Percentiles rank a stretch among this genome's conserved stretches.
phyloP scores from a whole-genome alignment of 2,113 vertebrate genomes.

The Axis porcinus region DNA sequence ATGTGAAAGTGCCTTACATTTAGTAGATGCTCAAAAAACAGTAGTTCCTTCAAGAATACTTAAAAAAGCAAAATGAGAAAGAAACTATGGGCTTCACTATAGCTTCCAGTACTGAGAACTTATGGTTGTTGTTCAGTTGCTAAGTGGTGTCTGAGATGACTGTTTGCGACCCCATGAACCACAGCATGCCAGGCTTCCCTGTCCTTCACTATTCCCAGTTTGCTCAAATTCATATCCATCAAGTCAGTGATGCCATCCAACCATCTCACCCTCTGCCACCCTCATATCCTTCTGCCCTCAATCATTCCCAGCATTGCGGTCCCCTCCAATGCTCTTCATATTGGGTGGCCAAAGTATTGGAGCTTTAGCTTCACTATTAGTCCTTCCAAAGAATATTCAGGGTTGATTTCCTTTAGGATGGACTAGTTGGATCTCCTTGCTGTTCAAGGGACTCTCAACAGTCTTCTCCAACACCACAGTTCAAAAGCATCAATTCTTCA shows the following conservation, averaged over 20 bases:
- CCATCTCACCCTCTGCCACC: background rate
- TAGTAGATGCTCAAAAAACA: background rate
- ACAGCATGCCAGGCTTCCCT: background rate
- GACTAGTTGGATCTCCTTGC: background rate
- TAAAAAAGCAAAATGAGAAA: background rate
- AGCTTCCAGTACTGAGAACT: background rate
- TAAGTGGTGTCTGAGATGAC: background rate
- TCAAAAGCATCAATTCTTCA: background rate
- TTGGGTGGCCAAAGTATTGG: background rate
- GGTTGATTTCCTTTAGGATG: background rate
- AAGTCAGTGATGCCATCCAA: background rate
- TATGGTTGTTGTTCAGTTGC: background rate
- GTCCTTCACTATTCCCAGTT: background rate
- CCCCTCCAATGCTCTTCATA: background rate
- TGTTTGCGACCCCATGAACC: background rate
- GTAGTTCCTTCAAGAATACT: background rate
- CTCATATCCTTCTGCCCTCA: background rate
- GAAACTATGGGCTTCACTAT: background rate
- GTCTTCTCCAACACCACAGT: background rate
- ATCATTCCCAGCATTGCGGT: background rate
- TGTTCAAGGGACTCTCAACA: background rate
- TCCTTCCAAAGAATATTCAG: background rate
- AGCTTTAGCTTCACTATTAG: background rate
- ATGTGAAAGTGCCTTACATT: background rate
- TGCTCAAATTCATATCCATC: background rate